Evolutionary conservation across 2,888 invertebrate genomes (phyloP).

Genomic region (Phymatocera aterrima): DNA sequence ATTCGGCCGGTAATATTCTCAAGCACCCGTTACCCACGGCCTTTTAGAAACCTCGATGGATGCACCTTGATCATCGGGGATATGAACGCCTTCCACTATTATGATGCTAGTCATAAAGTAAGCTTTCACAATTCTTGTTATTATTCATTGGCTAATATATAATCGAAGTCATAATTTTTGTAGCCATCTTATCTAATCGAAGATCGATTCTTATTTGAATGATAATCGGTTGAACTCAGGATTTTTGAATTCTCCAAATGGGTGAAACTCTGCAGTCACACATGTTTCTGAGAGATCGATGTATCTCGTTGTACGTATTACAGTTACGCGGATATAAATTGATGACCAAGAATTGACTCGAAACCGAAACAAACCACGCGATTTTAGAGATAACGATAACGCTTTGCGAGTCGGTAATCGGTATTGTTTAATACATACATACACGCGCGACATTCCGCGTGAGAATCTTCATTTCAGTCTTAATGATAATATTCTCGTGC

Average conservation of each 20-base stretch:
- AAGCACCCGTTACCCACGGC: conserved; percentile 79
- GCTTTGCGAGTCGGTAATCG: too few species aligned
- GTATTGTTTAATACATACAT: not conserved
- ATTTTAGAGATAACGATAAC: too few species aligned
- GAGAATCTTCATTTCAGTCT: not conserved
- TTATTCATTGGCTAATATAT: too few species aligned
- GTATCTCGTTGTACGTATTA: not conserved
- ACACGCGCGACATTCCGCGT: not conserved
- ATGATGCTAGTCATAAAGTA: not conserved
- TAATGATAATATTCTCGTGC: not conserved
- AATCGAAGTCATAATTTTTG: too few species aligned
- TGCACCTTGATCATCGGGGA: not conserved
- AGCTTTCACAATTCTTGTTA: too few species aligned
- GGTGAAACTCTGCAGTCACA: not conserved
- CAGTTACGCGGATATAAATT: not conserved
- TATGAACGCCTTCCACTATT: conserved; percentile 18
- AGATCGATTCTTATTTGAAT: too few species aligned
- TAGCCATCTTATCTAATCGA: too few species aligned
- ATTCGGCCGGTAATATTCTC: conserved; percentile 82
- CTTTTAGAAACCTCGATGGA: conserved; percentile 65
- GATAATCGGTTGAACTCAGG: too few species aligned
- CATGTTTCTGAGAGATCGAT: too few species aligned
- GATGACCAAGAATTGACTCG: too few species aligned
- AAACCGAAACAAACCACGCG: too few species aligned
- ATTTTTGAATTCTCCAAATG: not conserved